These are phyloP conservation scores for Parauchenoglanis ngamensis DNA, from an alignment of 2,797 vertebrate genomes.

Conservation along the genomic window DNA sequence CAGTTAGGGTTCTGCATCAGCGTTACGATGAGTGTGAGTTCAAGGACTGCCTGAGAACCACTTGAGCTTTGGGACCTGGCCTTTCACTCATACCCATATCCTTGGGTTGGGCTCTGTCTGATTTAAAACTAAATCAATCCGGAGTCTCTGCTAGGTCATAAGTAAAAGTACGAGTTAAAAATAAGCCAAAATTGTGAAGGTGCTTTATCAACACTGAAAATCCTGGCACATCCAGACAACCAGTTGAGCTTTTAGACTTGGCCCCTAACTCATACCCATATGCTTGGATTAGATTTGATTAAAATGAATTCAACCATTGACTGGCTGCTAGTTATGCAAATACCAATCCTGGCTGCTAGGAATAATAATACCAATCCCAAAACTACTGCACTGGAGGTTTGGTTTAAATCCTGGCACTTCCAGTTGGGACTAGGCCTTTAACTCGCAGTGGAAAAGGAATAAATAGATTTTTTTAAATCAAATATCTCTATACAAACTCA, in stretches of 20 bases:
- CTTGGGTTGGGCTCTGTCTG: background rate
- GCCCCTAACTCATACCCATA: background rate
- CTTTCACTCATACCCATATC: background rate
- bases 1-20: background rate
- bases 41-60: background rate
- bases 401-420: background rate
- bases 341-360: background rate
- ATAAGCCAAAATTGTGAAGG: background rate
- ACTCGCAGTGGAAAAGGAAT: background rate
- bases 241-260: background rate
- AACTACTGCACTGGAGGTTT: background rate
- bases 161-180: background rate
- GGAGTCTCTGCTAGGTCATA: background rate
- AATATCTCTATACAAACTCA: background rate
- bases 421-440: background rate
- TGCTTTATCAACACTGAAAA: background rate
- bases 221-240: background rate
- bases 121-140: background rate
- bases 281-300: background rate
- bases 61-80: constrained; percentile 11
- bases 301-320: background rate
- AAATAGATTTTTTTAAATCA: background rate
- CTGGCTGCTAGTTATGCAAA: background rate
- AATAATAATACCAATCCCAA: background rate
- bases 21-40: background rate